Base-by-base conservation (phyloP, 2,888 invertebrate genomes). In the Eupithecia vulgata region DNA sequence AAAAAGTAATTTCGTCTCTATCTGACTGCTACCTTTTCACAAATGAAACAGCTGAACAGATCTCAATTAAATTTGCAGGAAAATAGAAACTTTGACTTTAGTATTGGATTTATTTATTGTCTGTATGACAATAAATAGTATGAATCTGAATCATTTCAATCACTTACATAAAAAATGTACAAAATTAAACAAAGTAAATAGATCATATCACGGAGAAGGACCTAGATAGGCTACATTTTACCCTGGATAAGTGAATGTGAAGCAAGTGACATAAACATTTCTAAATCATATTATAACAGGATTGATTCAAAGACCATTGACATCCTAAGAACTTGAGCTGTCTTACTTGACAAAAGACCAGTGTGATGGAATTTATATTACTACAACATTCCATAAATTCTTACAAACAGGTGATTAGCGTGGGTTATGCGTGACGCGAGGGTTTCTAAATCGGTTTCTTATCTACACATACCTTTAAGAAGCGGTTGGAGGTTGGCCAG, bases 401-500 rank as follows among this genome's bases (percentile, higher is more conserved):
- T 35, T 35, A 17, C 34, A 37, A 64, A 64, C 35, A 64, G 62
- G 62, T 35, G 35, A 37, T 52, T 25, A 62, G 68, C 65, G 71
- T 66, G 59, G 70, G 68, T 68, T 68, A 67, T 61, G 71, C 13
- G 72, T 73, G 71, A 67, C 59, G 78, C 71, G 73, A 79, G 76
- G 73, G 77, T 72, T 69, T 83, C 80, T 82, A 82, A 82, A 82
- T 86, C 68, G 75, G 81, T 81, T 65, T 12, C 65, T 65, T 80
- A 81, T 75, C 70, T 76, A 68, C 71, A 59, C 59, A 65, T 72
- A 96, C 98, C 97, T 96, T 96, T 96, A 90, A 95, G 96, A 89
- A 95, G 95, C 77, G 99, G 99, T 93, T 97, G 96, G 83, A 99
- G 95, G 95, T 99, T 99, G 81, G 99, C 99, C 87, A 99, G 95